A percentile compares a stretch with the other conserved stretches of the same genome.
phyloP scores from a whole-genome alignment of 1,140 invertebrate genomes.

The Drosophila pseudoananassae region DNA sequence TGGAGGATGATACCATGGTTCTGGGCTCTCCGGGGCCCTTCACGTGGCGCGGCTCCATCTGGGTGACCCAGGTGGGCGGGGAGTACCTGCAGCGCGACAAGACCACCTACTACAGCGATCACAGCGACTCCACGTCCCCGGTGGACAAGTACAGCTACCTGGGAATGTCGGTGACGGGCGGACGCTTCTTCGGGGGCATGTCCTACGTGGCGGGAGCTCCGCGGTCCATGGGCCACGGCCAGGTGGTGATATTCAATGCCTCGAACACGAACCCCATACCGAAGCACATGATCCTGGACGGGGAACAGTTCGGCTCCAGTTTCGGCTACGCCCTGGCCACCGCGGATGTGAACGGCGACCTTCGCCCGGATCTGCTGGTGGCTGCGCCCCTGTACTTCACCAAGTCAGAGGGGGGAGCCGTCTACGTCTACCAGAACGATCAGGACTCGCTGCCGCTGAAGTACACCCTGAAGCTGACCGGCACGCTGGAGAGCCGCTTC shows the following conservation, averaged over 20 bases:
- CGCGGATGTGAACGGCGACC: conserved; percentile 94
- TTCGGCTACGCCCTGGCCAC: conserved; percentile 94
- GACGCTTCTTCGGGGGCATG: conserved; percentile 89
- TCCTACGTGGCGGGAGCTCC: conserved; percentile 94
- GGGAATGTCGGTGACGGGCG: conserved; percentile 93
- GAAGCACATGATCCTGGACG: conserved; percentile 88
- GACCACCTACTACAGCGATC: conserved; percentile 90
- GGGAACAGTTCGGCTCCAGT: conserved; percentile 94
- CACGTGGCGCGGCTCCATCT: conserved; percentile 95
- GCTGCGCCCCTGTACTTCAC: conserved; percentile 96
- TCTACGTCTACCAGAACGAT: conserved; percentile 93
- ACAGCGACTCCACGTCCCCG: conserved; percentile 88
- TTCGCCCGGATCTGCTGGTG: conserved; percentile 94
- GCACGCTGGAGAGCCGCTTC: conserved; percentile 91
- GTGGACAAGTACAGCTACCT: conserved; percentile 95
- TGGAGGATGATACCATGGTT: conserved; percentile 91
- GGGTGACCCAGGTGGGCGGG: conserved; percentile 90
- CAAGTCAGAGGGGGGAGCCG: conserved; percentile 92
- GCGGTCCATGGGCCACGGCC: conserved; percentile 92
- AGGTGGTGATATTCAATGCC: conserved; percentile 93
- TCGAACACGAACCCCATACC: conserved; percentile 86
- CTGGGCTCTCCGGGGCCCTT: conserved; percentile 94
- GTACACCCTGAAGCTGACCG: conserved; percentile 88
- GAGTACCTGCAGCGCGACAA: conserved; percentile 91
- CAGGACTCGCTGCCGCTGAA: conserved; percentile 85